phyloP scores from a whole-genome alignment of 2,113 vertebrate genomes.

The Tachycineta bicolor region DNA sequence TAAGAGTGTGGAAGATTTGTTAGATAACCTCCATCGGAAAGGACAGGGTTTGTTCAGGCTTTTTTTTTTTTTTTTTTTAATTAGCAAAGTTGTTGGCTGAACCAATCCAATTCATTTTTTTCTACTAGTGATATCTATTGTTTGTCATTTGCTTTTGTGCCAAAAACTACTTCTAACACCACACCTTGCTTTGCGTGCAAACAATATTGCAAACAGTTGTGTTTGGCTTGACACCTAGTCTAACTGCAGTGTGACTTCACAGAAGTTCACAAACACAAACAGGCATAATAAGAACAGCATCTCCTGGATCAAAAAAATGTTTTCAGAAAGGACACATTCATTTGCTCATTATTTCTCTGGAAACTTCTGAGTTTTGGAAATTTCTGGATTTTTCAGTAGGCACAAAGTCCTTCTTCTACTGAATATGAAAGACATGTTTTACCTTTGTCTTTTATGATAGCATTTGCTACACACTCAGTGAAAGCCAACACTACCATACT shows the following conservation, averaged over 20 bases:
- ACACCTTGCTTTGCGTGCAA: slow-evolving; percentile 15
- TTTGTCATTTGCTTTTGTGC: neutral
- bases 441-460: neutral
- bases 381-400: neutral
- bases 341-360: neutral
- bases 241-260: neutral
- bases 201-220: neutral
- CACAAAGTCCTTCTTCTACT: neutral
- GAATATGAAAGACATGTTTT: neutral
- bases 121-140: neutral
- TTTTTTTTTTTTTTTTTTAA: neutral
- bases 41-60: neutral
- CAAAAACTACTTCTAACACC: neutral
- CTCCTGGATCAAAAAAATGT: neutral
- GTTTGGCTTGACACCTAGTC: neutral
- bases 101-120: neutral
- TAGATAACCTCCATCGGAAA: neutral
- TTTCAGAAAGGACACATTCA: neutral
- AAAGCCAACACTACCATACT: neutral
- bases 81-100: neutral
- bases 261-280: neutral
- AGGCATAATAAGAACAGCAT: neutral
- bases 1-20: neutral
- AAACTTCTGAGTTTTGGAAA: neutral
- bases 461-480: neutral